Evolutionary conservation across 2,888 invertebrate species (phyloP).

Genomic region (Caradrina kadenii): DNA sequence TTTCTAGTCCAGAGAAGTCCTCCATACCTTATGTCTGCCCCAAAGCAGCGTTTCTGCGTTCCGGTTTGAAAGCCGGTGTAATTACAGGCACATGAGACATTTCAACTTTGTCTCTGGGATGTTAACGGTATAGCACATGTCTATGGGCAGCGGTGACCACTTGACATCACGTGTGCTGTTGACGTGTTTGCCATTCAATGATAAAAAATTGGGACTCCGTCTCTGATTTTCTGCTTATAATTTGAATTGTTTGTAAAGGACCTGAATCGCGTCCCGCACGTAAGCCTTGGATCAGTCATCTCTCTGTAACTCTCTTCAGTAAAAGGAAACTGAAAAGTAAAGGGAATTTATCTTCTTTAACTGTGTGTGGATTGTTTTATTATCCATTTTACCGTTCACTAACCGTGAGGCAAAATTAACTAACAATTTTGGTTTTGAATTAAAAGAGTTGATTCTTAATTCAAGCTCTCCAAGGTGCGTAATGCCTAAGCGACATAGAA

Average conservation of each 20-base stretch:
- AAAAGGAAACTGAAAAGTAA: constrained; percentile 49
- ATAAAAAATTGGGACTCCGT: too few species aligned
- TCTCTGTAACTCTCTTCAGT: constrained; percentile 38
- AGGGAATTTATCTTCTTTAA: neutral
- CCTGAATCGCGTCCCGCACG: neutral
- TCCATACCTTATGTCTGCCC: too few species aligned
- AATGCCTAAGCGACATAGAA: neutral
- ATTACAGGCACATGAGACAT: too few species aligned
- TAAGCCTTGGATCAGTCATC: constrained; percentile 48
- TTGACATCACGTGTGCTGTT: too few species aligned
- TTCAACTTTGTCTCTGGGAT: too few species aligned
- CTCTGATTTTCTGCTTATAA: neutral
- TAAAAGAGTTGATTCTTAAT: too few species aligned
- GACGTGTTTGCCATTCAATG: too few species aligned
- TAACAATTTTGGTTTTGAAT: constrained; percentile 22
- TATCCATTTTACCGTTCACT: constrained; percentile 6
- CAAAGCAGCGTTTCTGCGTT: too few species aligned
- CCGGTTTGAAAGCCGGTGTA: too few species aligned
- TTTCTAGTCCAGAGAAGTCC: too few species aligned
- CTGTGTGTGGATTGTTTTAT: constrained; percentile 21
- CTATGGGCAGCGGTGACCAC: too few species aligned
- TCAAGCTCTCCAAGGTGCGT: neutral
- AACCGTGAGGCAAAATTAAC: constrained; percentile 36
- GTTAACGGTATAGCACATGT: too few species aligned
- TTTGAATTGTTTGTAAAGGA: constrained; percentile 47